Evolutionary conservation across 2,888 invertebrate species (phyloP), one percentile per base, ranked within the genome.

Genomic region (Dryocosmus kuriphilus): DNA sequence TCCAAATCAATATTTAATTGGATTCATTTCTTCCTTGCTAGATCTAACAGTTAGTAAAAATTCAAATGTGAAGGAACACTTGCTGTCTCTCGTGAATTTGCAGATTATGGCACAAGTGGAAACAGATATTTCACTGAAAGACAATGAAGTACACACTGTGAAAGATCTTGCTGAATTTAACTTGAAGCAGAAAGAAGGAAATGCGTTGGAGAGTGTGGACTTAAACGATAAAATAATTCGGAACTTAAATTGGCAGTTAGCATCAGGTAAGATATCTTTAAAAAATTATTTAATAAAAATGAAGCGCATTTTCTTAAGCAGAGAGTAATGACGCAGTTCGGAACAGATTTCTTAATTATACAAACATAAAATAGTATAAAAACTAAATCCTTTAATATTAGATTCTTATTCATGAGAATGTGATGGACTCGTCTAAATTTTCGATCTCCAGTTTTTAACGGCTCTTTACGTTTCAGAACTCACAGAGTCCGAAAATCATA

Each of bases 81-180:
- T 90, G 46, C 46, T 86, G 1, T 77, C 85, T 16, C 79, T 91
- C 60, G 63, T 88, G 16, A 74, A 82, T 51, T 86, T 89, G 77
- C 85, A 90, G 74, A 77, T 86, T 86, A 51, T 71, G 71, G 22
- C 91, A 89, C 85, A 88, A 91, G 82, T 91, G 88, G 73, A 80
- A 22, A 83, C 84, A 71, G 80, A 80, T 46, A 75, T 73, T 4
- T 73, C 80, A 46, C 75, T 84, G 75, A 80, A 83, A 67, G 60
- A 77, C 62, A 80, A 83, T 75, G 91, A 90, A 85, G 91, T 93
- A 81, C 93, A 93, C 82, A 93, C 93, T 55, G 85, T 92, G 7
- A 89, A 92, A 73, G 93, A 94, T 89, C 79, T 94, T 24, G 87
- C 61, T 1, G 22, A 60, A 19, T 32, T 57, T 30, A 32, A 14